A percentile compares a stretch with the other conserved stretches of the same genome.
phyloP scores from a whole-genome alignment of 2,888 invertebrate genomes.

The Schizaphis graminum region DNA sequence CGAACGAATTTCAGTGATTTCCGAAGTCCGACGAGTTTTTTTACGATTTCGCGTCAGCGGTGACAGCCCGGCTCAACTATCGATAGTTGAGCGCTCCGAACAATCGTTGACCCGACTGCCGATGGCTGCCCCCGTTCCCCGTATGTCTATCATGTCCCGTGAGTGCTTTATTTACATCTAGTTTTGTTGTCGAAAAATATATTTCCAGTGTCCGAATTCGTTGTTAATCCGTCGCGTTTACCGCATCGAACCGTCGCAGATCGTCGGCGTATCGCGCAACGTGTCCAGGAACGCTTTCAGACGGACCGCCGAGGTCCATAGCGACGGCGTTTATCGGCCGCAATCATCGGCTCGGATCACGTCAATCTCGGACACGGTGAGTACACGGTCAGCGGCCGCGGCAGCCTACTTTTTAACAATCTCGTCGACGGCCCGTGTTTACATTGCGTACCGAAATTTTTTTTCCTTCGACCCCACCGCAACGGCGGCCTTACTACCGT shows the following conservation, averaged over 20 bases:
- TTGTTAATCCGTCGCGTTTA: constrained; percentile 44
- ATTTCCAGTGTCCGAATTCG: constrained; percentile 60
- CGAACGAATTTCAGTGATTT: neutral
- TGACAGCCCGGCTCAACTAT: constrained; percentile 29
- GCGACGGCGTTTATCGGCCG: constrained; percentile 52
- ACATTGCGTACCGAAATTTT: constrained; percentile 35
- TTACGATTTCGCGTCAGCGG: neutral
- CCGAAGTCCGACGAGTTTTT: neutral
- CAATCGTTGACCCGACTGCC: constrained; percentile 64
- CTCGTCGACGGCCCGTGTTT: constrained; percentile 62
- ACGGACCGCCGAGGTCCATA: constrained; percentile 29
- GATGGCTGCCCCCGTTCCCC: constrained; percentile 65
- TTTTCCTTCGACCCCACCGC: neutral
- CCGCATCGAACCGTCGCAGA: constrained; percentile 40
- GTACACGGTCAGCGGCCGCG: constrained; percentile 60
- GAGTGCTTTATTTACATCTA: constrained; percentile 65
- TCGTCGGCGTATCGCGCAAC: constrained; percentile 43
- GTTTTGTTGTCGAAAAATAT: constrained; percentile 65
- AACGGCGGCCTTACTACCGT: accelerated
- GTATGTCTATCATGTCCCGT: constrained; percentile 59
- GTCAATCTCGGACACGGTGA: constrained; percentile 63
- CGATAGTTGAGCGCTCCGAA: constrained; percentile 60
- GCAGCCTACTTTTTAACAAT: constrained; percentile 64
- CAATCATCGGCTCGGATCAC: constrained; percentile 57
- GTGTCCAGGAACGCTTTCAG: constrained; percentile 45